Conservation (phyloP, 2,797 vertebrate genomes). For the Dromococcyx pavoninus region DNA sequence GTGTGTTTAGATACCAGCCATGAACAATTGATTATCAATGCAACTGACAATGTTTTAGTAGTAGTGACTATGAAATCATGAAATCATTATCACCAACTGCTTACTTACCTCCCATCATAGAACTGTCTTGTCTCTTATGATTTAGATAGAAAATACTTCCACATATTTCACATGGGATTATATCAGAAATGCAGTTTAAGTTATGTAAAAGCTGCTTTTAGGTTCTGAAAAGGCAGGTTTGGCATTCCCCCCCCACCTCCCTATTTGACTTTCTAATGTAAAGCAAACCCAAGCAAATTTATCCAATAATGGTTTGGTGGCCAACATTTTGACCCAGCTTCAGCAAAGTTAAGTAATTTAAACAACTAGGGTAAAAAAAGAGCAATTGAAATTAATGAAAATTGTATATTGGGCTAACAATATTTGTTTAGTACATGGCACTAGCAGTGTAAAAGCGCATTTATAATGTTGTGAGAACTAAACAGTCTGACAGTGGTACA, state of each 20-base stretch:
- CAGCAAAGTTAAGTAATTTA: not conserved
- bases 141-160: not conserved
- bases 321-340: not conserved
- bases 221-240: not conserved
- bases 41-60: not conserved
- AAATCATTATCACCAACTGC: not conserved
- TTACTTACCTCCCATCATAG: not conserved
- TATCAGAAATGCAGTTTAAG: not conserved
- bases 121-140: not conserved
- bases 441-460: not conserved
- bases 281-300: not conserved
- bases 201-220: not conserved
- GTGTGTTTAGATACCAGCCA: not conserved
- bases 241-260: rapidly evolving
- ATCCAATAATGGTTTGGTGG: not conserved
- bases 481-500: not conserved
- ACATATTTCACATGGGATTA: not conserved
- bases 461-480: not conserved
- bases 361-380: not conserved
- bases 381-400: not conserved
- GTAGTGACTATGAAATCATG: not conserved
- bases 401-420: not conserved
- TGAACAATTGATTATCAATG: not conserved
- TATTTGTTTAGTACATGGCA: not conserved
- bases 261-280: not conserved